Evolutionary conservation across 2,797 vertebrate species (phyloP), one percentile per base, ranked within the genome.

Genomic region (Lateolabrax maculatus): DNA sequence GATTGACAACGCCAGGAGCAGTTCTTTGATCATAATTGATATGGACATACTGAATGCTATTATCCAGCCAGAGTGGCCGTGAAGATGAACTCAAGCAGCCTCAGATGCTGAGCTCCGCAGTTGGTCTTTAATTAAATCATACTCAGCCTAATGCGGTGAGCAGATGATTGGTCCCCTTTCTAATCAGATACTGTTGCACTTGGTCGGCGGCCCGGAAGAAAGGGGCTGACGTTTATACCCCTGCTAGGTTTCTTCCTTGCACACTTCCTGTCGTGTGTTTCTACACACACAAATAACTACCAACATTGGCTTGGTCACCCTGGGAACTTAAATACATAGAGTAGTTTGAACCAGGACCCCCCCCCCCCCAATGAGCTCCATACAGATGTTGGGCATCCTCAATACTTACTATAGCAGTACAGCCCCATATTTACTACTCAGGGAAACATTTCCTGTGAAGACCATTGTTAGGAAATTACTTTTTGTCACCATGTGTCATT

Each of bases 121-220:
- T 68, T 21, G 21, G 79, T 70, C 87, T 90, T 88, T 91, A 87
- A 91, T 90, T 90, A 85, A 85, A 90, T 88, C 73, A 77, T 46
- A 36, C 80, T 90, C 75, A 29, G 67, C 43, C 62, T 90, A 85
- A 93, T 89, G 89, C 57, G 68, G 85, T 66, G 82, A 92, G 84
- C 67, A 71, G 79, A 86, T 82, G 85, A 90, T 18, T 60, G 74
- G 13, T 76, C 69, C 52, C 74, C 80, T 69, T 90, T 86, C n/a
- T 92, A 88, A 88, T 93, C 89, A 86, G 85, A 81, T 88, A 56
- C 77, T 86, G 80, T 84, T 87, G 78, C 76, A 48, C 75, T 92
- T 84, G 85, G 89, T 90, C 69, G 12, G 57, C 19, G 64, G 76
- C 79, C 82, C 60, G 7, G 83, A 43, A 84, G 75, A 86, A 89